Evolutionary conservation across 2,888 invertebrate genomes (phyloP).

Genomic region (Pammene fasciana): DNA sequence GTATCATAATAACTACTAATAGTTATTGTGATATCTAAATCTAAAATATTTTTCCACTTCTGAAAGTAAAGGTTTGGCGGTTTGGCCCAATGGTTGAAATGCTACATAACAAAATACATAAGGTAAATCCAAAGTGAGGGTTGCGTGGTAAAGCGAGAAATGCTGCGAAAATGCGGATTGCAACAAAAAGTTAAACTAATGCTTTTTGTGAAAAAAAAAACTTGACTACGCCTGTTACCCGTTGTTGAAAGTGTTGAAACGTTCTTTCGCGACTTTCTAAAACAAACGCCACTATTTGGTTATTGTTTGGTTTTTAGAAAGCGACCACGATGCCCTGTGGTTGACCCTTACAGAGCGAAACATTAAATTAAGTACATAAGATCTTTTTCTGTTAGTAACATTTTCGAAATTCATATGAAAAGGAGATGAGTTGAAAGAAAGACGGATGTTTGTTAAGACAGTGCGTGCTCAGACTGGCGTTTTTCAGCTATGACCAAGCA

Average conservation of each 20-base stretch:
- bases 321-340: neutral
- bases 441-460: conserved; percentile 58
- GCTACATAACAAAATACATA: too few relatives aligned
- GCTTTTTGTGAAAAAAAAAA: conserved; percentile 15
- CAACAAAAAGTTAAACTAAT: neutral
- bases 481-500: neutral
- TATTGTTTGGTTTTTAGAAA: conserved; percentile 24
- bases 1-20: too few relatives aligned
- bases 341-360: conserved; percentile 11
- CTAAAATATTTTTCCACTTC: too few relatives aligned
- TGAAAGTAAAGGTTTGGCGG: too few relatives aligned
- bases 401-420: conserved; percentile 7
- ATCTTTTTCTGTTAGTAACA: neutral
- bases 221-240: neutral
- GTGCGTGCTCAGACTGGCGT: conserved; percentile 44
- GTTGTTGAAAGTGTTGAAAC: neutral
- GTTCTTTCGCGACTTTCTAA: conserved; percentile 30
- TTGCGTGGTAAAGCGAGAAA: conserved; percentile 21
- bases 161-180: conserved; percentile 17
- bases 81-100: too few relatives aligned
- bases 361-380: conserved; percentile 1
- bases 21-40: too few relatives aligned
- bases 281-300: conserved; percentile 24
- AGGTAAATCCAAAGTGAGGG: neutral
- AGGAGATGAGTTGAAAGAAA: conserved; percentile 47